Base-by-base conservation (phyloP, 2,797 vertebrate species). In the Myotis daubentonii region DNA sequence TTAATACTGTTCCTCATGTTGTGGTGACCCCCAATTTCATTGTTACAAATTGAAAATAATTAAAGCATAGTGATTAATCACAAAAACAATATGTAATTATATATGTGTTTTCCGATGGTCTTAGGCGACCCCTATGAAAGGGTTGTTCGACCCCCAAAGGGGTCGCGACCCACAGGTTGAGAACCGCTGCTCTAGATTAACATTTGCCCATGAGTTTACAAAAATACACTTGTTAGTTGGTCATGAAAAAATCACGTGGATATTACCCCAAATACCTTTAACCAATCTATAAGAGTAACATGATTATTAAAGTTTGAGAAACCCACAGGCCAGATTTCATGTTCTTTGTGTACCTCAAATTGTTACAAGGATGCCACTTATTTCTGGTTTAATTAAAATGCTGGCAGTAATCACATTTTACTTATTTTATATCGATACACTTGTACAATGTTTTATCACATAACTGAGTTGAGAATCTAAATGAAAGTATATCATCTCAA, bases 401-500 rank as follows among this genome's bases (percentile, higher is more conserved):
- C n/a, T 89, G 55, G 44, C 16, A 89, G 36, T 22, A 78, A 87
- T 70, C 28, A 92, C 2, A 75, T 51, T 71, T 20, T 89, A 71
- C 8, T 81, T 88, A 84, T 83, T 84, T 94, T 90, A 19, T 41
- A 87, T 80, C 28, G n/a, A 82, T 75, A 65, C 3, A 81, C 20
- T 81, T 60, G 33, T n/a, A 8, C 28, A 74, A 74, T 89, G 82
- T 92, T 86, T 81, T 89, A 92, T 81, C 79, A 41, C 71, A 72
- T 74, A 95, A 72, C 41, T 62, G 53, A 75, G 55, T 20, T 84
- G 28, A 68, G 28, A 55, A 66, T 87, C 23, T 95, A 65, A 95
- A 68, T 90, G 41, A 80, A 93, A 88, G 71, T 84, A 41, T 20
- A 93, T 90, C 25, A 85, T 71, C 53, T 92, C 47, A 47, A 87